These are phyloP conservation scores for Tethea ocularis DNA, from an alignment of 2,888 invertebrate species.

Conservation along the genomic window DNA sequence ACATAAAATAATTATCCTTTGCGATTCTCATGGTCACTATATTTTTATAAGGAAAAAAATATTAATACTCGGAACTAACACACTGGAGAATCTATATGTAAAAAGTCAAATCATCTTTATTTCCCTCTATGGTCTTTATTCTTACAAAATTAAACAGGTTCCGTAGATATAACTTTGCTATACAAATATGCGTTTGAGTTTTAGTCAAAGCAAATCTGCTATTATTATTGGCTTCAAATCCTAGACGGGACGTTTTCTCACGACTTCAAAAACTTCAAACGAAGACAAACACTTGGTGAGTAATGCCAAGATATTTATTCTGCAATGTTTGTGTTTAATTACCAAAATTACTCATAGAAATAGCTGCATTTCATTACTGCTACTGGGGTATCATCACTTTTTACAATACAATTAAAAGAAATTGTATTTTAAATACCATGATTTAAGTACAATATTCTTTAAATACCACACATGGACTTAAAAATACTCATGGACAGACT, in stretches of 20 bases:
- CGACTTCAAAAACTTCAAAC: not conserved
- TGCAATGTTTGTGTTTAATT: not conserved
- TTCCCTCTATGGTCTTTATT: not conserved
- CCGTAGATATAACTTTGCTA: not conserved
- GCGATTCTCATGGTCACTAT: too few species aligned
- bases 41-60: too few species aligned
- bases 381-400: not conserved
- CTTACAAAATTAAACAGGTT: not conserved
- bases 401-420: too few species aligned
- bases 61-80: too few species aligned
- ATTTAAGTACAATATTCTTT: too few species aligned
- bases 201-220: not conserved
- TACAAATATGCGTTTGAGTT: not conserved
- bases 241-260: not conserved
- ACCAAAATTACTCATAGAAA: not conserved
- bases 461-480: too few species aligned
- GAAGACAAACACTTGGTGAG: not conserved
- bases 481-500: too few species aligned
- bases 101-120: too few species aligned
- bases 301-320: not conserved
- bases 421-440: too few species aligned
- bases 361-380: not conserved
- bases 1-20: too few species aligned
- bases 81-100: too few species aligned
- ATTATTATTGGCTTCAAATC: not conserved